These are phyloP conservation scores for Coleophora deauratella DNA, from an alignment of 2,888 invertebrate species.

Conservation along the genomic window DNA sequence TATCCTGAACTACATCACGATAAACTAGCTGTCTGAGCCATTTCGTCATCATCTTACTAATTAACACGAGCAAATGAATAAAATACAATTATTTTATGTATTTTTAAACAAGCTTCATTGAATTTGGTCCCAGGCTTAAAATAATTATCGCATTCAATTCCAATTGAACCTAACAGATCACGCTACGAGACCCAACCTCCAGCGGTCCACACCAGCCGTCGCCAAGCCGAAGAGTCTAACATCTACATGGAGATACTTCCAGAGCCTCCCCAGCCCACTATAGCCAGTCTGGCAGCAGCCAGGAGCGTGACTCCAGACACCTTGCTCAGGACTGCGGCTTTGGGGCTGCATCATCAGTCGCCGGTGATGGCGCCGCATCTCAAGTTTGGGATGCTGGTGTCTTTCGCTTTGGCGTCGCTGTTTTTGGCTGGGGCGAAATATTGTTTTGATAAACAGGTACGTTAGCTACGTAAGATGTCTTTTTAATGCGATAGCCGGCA, in stretches of 20 bases:
- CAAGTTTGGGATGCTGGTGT: conserved; percentile 82
- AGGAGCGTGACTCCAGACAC: conserved; percentile 65
- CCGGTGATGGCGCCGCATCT: conserved; percentile 74
- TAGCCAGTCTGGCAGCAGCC: conserved; percentile 60
- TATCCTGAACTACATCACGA: too few relatives aligned
- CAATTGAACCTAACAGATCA: too few relatives aligned
- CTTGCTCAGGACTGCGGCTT: conserved; percentile 56
- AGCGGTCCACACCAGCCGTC: conserved; percentile 43
- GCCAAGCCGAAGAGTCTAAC: conserved; percentile 50
- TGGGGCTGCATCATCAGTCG: conserved; percentile 56
- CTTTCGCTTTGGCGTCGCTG: conserved; percentile 79
- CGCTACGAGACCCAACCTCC: conserved; percentile 34
- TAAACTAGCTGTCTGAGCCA: too few relatives aligned
- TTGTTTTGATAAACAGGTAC: conserved; percentile 79
- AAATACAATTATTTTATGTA: too few relatives aligned
- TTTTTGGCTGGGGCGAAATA: conserved; percentile 82
- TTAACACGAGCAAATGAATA: too few relatives aligned
- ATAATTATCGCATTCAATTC: too few relatives aligned
- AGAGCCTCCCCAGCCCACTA: conserved; percentile 55
- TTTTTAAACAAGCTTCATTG: too few relatives aligned
- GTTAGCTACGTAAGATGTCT: conserved; percentile 12
- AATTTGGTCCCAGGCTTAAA: too few relatives aligned
- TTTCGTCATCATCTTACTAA: too few relatives aligned
- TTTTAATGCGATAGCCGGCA: too few relatives aligned
- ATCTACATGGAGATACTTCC: conserved; percentile 62